Conservation (phyloP, 2,113 vertebrate species). For the Arvicanthis niloticus region DNA sequence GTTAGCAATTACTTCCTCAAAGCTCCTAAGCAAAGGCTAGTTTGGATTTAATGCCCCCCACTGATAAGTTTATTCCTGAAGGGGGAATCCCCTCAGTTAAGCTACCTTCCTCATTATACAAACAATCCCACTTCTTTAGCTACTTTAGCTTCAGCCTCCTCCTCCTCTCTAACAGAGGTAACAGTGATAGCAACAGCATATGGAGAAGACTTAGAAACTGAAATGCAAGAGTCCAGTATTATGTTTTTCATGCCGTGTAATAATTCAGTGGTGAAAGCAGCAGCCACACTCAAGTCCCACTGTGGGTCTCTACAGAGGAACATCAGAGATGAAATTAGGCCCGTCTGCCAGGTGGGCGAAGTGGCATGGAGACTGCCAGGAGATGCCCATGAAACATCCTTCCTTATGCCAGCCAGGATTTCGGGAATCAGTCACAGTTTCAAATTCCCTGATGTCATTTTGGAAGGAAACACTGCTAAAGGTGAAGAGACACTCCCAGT, state of each 20-base stretch:
- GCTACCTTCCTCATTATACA: not conserved
- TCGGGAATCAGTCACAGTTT: slow-evolving; percentile 24
- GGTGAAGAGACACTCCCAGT: not conserved
- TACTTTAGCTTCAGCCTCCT: not conserved
- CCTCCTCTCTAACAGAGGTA: not conserved
- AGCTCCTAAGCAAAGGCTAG: not conserved
- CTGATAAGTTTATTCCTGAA: not conserved
- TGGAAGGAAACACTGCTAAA: slow-evolving; percentile 35
- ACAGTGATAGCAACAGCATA: not conserved
- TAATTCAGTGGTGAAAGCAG: not conserved
- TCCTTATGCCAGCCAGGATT: slow-evolving; percentile 2
- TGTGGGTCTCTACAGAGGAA: not conserved
- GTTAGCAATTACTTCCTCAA: not conserved
- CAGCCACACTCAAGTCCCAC: no score
- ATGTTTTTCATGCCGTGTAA: not conserved
- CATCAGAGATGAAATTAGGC: not conserved
- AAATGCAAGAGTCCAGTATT: not conserved
- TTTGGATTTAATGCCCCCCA: not conserved
- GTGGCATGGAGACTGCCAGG: not conserved
- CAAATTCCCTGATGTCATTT: slow-evolving; percentile 26
- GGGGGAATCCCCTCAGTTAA: not conserved
- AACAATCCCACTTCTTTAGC: not conserved
- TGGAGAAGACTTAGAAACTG: not conserved
- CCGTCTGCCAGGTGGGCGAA: no score
- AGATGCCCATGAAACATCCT: not conserved